A percentile compares a stretch with the other conserved stretches of the same genome.
These are phyloP conservation scores for Tragelaphus buxtoni DNA, from an alignment of 2,113 vertebrate species.

Conservation along the genomic window DNA sequence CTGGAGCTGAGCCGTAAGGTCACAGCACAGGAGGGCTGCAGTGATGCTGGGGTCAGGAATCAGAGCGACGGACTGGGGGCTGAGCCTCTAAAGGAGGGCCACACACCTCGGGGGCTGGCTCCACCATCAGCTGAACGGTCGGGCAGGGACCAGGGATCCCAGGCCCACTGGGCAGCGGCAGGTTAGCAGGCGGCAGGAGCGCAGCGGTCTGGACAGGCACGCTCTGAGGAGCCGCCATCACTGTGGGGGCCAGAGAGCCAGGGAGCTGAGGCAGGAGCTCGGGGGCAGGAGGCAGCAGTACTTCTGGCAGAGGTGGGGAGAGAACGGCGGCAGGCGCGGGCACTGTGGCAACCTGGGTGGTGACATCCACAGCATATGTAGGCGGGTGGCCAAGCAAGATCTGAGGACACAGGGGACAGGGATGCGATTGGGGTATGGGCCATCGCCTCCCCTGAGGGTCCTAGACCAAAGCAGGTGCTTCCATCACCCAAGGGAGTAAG, in stretches of 20 bases:
- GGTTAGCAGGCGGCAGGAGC: constrained; percentile 71
- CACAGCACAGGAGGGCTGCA: neutral
- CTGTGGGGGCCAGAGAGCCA: constrained; percentile 76
- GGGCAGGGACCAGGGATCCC: constrained; percentile 73
- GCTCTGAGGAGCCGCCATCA: constrained; percentile 66
- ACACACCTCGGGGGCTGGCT: constrained; percentile 80
- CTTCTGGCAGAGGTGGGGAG: constrained; percentile 80
- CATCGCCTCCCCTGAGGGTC: neutral
- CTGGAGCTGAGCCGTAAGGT: neutral
- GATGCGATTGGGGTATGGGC: neutral
- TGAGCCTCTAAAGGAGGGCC: neutral
- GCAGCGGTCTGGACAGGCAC: constrained; percentile 72
- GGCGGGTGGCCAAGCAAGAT: constrained; percentile 75
- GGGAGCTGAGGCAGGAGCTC: constrained; percentile 80
- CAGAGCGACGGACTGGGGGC: neutral
- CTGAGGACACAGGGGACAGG: constrained; percentile 66
- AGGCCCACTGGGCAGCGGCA: constrained; percentile 75
- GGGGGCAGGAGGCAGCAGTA: constrained; percentile 62
- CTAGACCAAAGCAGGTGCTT: neutral
- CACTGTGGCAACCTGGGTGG: constrained; percentile 74
- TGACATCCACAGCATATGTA: constrained; percentile 75
- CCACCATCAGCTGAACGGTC: constrained; percentile 57
- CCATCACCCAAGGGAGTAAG: neutral
- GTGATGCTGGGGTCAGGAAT: neutral
- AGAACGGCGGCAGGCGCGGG: constrained; percentile 75